Evolutionary conservation across 2,797 vertebrate species (phyloP), one percentile per base, ranked within the genome.

Genomic region (Megalops cyprinoides): DNA sequence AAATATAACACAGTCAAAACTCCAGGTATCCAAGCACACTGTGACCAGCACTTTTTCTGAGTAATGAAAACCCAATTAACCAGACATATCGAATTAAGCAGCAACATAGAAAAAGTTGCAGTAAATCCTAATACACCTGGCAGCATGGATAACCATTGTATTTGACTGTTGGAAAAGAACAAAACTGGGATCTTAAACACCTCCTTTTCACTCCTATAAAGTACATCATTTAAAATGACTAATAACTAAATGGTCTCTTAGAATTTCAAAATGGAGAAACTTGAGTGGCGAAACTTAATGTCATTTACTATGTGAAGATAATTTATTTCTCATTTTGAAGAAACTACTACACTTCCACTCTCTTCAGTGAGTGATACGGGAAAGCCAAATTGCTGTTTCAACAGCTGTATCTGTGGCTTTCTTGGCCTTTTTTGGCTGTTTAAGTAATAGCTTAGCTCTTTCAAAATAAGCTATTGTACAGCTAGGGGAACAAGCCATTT

Each of bases 1-100:
- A 67, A 80, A 82, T 74, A 71, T 53, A 56, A 46, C 2, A 51
- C 51, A 81, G 62, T 56, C 48, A 55, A 79, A 65, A 71, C 69
- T 74, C 65, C 76, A 79, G 51, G 28, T 55, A 76, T 25, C 53
- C 56, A 77, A 12, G 44, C 81, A 76, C 69, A 84, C 78, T 80
- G 75, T 28, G 79, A 75, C 65, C 81, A 78, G 75, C 34, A 69
- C 56, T 48, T 49, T 55, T 82, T 56, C 12, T 28, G 77, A 67
- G 65, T 39, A 74, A 51, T 39, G 15, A 53, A 49, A 44, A 71
- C 20, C 34, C 25, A 79, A 39, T 28, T 69, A 31, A 51, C 44
- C 48, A 62, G 60, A 48, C 20, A 62, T 28, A 42, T 46, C 12
- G 42, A 78, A n/a, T 48, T 39, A 34, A 49, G 34, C 62, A 73